phyloP scores from a whole-genome alignment of 2,113 vertebrate species.

The Ailuropoda melanoleuca region DNA sequence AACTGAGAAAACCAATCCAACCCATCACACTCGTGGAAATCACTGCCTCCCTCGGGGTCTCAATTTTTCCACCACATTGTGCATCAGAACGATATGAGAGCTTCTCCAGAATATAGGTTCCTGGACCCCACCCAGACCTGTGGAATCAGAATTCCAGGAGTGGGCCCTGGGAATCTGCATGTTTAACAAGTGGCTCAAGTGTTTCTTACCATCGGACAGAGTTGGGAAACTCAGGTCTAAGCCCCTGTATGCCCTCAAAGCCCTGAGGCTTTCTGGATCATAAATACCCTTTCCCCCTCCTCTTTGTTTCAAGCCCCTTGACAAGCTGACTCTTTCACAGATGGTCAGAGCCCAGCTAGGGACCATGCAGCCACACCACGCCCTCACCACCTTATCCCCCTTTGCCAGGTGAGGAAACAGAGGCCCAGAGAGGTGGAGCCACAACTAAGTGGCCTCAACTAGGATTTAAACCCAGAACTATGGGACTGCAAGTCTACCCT shows the following conservation, averaged over 20 bases:
- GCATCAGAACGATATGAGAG: not conserved
- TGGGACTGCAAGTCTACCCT: not conserved
- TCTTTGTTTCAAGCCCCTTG: not conserved
- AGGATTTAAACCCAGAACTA: not conserved
- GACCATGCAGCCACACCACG: too few species aligned
- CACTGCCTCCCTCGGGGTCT: not conserved
- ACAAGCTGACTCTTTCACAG: not conserved
- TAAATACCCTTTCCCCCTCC: not conserved
- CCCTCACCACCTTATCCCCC: not conserved
- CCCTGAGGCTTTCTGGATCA: not conserved
- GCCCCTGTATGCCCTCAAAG: not conserved
- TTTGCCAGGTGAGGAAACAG: not conserved
- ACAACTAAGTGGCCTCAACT: not conserved
- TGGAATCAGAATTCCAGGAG: not conserved
- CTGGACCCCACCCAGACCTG: not conserved
- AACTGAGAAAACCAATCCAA: rapidly evolving
- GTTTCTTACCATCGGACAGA: not conserved
- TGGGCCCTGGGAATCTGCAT: not conserved
- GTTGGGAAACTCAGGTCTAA: not conserved
- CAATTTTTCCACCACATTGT: not conserved
- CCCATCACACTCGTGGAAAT: not conserved
- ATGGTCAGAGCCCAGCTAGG: not conserved
- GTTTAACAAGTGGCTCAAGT: not conserved
- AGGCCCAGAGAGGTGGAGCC: not conserved
- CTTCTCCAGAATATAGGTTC: not conserved